These are phyloP conservation scores for Tinea trinotella DNA, from an alignment of 2,888 invertebrate species.

Conservation along the genomic window DNA sequence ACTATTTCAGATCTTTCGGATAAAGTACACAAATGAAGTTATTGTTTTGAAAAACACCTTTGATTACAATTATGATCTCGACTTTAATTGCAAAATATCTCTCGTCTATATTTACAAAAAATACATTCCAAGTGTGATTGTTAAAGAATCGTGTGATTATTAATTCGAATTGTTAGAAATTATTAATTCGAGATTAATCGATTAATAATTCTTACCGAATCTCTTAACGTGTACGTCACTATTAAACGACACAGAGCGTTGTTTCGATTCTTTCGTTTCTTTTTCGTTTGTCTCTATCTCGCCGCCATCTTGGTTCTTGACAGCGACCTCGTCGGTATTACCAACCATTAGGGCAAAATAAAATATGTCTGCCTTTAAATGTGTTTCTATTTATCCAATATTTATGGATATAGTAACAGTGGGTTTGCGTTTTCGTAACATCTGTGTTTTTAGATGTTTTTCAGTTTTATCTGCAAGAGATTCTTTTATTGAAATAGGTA, in stretches of 20 bases:
- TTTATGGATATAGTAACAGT: too few relatives aligned
- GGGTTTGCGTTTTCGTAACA: background rate
- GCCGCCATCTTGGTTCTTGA: conserved; percentile 55
- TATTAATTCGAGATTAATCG: background rate
- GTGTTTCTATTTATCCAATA: too few relatives aligned
- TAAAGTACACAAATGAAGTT: too few relatives aligned
- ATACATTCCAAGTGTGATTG: conserved; percentile 5
- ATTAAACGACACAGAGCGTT: conserved; percentile 88
- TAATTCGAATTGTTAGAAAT: background rate
- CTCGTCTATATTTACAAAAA: too few relatives aligned
- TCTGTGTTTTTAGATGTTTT: background rate
- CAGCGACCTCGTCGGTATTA: conserved; percentile 54
- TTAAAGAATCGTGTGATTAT: background rate
- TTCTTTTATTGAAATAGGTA: background rate
- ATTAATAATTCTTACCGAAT: conserved; percentile 80
- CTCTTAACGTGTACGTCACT: conserved; percentile 92
- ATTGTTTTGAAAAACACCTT: too few relatives aligned
- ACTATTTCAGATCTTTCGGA: too few relatives aligned
- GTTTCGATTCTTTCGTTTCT: conserved; percentile 58
- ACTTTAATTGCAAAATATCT: too few relatives aligned
- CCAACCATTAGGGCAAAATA: conserved; percentile 48
- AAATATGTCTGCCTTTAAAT: conserved; percentile 2
- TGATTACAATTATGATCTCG: too few relatives aligned
- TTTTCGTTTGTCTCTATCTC: conserved; percentile 47
- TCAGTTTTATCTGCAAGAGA: background rate